Evolutionary conservation across 1,140 invertebrate species (phyloP).

Genomic region (Drosophila arawakana): DNA sequence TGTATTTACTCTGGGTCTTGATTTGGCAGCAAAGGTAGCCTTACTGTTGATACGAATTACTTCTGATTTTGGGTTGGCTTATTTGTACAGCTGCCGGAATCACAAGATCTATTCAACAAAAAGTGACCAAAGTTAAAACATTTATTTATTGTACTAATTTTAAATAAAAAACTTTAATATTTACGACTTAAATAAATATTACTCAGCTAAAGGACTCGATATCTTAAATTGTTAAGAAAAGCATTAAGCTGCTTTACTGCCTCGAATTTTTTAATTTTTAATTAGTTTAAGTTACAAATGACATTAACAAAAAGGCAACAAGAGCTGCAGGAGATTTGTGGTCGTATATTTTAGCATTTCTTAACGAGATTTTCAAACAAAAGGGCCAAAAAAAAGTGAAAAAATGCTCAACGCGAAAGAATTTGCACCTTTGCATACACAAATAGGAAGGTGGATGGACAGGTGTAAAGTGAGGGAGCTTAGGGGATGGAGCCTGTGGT

Average conservation of each 20-base stretch:
- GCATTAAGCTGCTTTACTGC: constrained; percentile 5
- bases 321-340: constrained; percentile 63
- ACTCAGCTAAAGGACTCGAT: too few relatives aligned
- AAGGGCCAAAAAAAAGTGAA: constrained; percentile 34
- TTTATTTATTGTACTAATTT: too few relatives aligned
- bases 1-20: constrained; percentile 22
- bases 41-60: not conserved
- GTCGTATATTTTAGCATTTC: constrained; percentile 80
- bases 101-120: not conserved
- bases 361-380: constrained; percentile 75
- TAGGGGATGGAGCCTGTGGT: constrained; percentile 44
- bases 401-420: constrained; percentile 44
- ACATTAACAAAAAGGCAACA: constrained; percentile 63
- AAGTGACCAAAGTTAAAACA: not conserved
- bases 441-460: constrained; percentile 47
- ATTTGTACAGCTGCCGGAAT: not conserved
- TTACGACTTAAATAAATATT: not conserved
- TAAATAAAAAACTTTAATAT: too few relatives aligned
- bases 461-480: not conserved
- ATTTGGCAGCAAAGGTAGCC: constrained; percentile 23
- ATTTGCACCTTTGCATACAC: constrained; percentile 80
- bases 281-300: constrained; percentile 80
- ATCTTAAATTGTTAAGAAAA: not conserved
- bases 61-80: not conserved
- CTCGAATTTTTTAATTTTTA: constrained; percentile 67